phyloP scores from a whole-genome alignment of 2,888 invertebrate species.

The Eilema sororculum region DNA sequence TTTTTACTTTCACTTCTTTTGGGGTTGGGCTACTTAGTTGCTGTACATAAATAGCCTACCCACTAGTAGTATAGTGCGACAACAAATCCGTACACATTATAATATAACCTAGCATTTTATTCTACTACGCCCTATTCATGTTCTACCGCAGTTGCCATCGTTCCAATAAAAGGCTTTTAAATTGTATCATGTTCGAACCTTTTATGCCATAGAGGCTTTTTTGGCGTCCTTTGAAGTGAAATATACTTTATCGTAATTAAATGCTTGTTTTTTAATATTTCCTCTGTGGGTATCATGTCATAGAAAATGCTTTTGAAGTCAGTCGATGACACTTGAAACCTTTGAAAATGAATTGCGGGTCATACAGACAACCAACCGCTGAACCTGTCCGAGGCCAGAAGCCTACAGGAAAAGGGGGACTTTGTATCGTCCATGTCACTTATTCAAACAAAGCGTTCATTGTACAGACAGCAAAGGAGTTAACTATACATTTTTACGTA shows the following conservation, averaged over 20 bases:
- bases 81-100: too few relatives aligned
- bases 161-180: conserved; percentile 35
- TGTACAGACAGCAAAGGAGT: not conserved
- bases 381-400: not conserved
- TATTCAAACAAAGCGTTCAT: not conserved
- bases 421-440: too few relatives aligned
- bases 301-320: conserved; percentile 6
- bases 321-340: not conserved
- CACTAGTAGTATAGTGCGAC: too few relatives aligned
- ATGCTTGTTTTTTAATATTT: conserved; percentile 25
- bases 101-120: not conserved
- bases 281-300: not conserved
- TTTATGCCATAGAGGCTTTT: conserved; percentile 38
- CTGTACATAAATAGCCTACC: too few relatives aligned
- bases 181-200: conserved; percentile 29
- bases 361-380: not conserved
- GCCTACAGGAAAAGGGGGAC: not conserved
- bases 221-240: conserved; percentile 44
- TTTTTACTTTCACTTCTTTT: too few relatives aligned
- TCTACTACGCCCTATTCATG: not conserved
- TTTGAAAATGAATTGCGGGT: not conserved
- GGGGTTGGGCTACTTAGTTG: too few relatives aligned
- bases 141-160: conserved; percentile 16
- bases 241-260: conserved; percentile 43
- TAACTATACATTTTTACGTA: too few relatives aligned